Percentiles rank a stretch among this genome's conserved stretches.
Evolutionary conservation across 2,888 invertebrate genomes (phyloP).

Genomic region (Cephus pulcher): DNA sequence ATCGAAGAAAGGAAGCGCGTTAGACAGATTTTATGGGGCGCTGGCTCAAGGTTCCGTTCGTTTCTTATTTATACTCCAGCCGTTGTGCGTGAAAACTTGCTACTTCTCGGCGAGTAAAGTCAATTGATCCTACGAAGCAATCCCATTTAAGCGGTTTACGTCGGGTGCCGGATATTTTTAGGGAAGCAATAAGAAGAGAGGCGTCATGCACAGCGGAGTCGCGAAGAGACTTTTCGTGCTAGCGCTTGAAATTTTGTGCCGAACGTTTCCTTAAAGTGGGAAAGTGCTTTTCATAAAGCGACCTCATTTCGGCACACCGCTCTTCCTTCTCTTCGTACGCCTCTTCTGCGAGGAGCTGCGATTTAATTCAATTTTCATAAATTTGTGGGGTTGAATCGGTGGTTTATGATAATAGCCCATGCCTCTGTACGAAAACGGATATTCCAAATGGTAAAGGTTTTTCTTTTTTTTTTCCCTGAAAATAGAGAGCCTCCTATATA

Average conservation of each 20-base stretch:
- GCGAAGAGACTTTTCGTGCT: slow-evolving; percentile 5
- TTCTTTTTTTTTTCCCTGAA: background rate
- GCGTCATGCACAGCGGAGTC: background rate
- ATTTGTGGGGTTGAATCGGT: slow-evolving; percentile 26
- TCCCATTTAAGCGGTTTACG: slow-evolving; percentile 15
- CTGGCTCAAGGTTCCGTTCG: background rate
- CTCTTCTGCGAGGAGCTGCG: slow-evolving; percentile 13
- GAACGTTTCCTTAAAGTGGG: slow-evolving; percentile 11
- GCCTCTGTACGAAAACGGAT: background rate
- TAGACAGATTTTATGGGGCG: background rate
- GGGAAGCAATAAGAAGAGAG: slow-evolving; percentile 5
- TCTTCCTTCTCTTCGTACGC: background rate
- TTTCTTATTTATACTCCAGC: background rate
- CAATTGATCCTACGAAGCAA: slow-evolving; percentile 13
- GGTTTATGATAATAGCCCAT: slow-evolving; percentile 18
- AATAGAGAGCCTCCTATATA: background rate
- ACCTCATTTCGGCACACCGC: background rate
- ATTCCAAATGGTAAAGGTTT: background rate
- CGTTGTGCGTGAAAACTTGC: background rate
- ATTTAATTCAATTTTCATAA: slow-evolving; percentile 48
- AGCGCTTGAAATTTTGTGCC: slow-evolving; percentile 11
- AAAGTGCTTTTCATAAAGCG: slow-evolving; percentile 15
- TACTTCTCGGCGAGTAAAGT: slow-evolving; percentile 9
- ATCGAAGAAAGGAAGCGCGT: background rate
- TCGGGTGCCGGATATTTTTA: slow-evolving; percentile 6